Evolutionary conservation across 2,113 vertebrate genomes (phyloP), one percentile per base, ranked within the genome.

Genomic region (Leuciscus idus): DNA sequence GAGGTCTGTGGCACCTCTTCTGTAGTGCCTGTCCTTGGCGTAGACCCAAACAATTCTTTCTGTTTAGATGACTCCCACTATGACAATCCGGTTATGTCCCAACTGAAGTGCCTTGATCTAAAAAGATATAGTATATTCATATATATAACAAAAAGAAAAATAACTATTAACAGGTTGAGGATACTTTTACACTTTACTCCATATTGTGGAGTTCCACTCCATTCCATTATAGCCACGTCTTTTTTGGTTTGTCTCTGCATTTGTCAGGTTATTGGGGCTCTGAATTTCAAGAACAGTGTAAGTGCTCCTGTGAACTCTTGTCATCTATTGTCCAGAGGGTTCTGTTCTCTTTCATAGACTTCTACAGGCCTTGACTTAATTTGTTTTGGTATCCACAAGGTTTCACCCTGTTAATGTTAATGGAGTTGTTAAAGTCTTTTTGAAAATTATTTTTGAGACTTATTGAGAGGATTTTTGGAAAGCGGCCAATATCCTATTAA

Each of bases 401-500:
- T 57, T 76, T 70, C 23, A 46, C n/a, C 89, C 59, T 68, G 26
- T 72, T 48, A 26, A 17, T 61, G 50, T 72, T 28, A 68, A 12
- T 76, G 5, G 39, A 68, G 73, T 72, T 81, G 52, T 52, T 74
- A 61, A 76, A 23, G 46, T 81, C 55, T 17, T 62, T 72, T 57
- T 55, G 7, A 75, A 64, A 74, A 81, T 28, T 0, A 9, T 55
- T 88, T 73, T 92, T 89, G 84, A 91, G 55, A 57, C 55, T 57
- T 57, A 8, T 21, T 57, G 55, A 57, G 55, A 81, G 23, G 0
- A 10, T 55, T 86, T 78, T 92, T 89, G 85, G 91, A 85, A 83
- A 76, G 57, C 84, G 89, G 91, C 90, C 89, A 93, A 92, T 84
- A 85, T 89, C 72, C 76, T 91, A 91, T 93, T 92, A 33, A 33